Evolutionary conservation across 2,797 vertebrate species (phyloP).

Genomic region (Acropternis orthonyx): DNA sequence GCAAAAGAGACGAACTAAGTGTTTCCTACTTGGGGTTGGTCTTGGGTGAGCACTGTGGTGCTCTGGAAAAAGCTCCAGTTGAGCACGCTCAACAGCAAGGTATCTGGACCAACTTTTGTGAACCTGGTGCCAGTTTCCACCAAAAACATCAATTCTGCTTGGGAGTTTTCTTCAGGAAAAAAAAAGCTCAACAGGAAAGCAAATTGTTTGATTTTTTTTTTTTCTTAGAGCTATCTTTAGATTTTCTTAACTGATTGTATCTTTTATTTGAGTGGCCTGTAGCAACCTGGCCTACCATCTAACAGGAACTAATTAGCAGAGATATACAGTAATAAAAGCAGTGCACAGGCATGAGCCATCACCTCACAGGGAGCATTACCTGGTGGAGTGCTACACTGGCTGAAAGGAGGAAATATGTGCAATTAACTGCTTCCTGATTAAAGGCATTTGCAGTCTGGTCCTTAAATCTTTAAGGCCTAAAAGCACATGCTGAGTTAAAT

Average conservation of each 20-base stretch:
- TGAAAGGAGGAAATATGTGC: slow-evolving; percentile 22
- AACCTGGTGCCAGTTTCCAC: background rate
- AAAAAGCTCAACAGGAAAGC: background rate
- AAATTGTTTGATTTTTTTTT: background rate
- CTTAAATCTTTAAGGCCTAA: slow-evolving; percentile 1
- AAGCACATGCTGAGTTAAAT: background rate
- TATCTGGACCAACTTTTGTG: background rate
- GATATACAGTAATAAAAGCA: background rate
- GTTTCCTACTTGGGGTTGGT: background rate
- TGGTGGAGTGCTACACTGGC: background rate
- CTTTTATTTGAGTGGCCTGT: background rate
- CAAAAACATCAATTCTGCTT: background rate
- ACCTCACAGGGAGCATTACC: background rate
- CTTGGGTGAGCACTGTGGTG: background rate
- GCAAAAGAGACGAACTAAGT: background rate
- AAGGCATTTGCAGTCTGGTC: slow-evolving; percentile 1
- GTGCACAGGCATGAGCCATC: background rate
- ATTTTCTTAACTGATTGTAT: background rate
- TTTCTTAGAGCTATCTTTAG: background rate
- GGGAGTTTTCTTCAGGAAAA: background rate
- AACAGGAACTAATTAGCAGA: slow-evolving; percentile 22
- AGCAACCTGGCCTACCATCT: background rate
- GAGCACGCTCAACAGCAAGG: rapidly evolving
- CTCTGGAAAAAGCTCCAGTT: background rate
- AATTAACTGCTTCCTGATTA: slow-evolving; percentile 47